phyloP scores from a whole-genome alignment of 2,113 vertebrate genomes.

The Centrocercus urophasianus region DNA sequence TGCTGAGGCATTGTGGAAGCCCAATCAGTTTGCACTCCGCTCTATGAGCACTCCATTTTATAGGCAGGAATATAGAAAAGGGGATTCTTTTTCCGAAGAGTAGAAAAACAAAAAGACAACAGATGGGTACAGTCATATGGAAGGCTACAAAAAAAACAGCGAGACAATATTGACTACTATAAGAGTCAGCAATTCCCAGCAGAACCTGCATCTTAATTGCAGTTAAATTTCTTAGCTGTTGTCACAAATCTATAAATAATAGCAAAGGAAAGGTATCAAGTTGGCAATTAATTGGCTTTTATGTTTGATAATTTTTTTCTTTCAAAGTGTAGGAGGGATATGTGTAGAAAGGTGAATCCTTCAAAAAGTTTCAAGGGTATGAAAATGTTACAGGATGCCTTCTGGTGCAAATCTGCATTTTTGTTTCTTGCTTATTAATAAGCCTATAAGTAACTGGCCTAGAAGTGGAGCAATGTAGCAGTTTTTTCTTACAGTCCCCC shows the following conservation, averaged over 20 bases:
- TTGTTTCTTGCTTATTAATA: neutral
- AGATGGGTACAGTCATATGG: neutral
- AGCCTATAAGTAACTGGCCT: neutral
- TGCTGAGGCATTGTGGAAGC: neutral
- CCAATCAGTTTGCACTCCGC: neutral
- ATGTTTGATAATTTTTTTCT: neutral
- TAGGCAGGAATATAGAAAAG: neutral
- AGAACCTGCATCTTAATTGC: constrained; percentile 2
- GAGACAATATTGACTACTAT: neutral
- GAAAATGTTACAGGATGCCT: neutral
- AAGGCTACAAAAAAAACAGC: neutral
- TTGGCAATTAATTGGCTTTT: neutral
- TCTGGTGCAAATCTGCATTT: neutral
- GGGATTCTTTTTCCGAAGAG: neutral
- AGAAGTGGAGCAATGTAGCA: neutral
- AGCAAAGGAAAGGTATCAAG: neutral
- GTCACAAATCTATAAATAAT: neutral
- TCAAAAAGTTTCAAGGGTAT: rapidly evolving
- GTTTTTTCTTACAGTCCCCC: neutral
- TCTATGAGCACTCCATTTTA: neutral
- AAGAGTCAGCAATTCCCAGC: neutral
- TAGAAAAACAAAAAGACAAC: neutral
- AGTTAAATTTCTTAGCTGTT: neutral
- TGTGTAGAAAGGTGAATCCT: neutral
- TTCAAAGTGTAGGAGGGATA: rapidly evolving